Conservation (phyloP, 2,888 invertebrate genomes). For the Azorinus chamasolen region DNA sequence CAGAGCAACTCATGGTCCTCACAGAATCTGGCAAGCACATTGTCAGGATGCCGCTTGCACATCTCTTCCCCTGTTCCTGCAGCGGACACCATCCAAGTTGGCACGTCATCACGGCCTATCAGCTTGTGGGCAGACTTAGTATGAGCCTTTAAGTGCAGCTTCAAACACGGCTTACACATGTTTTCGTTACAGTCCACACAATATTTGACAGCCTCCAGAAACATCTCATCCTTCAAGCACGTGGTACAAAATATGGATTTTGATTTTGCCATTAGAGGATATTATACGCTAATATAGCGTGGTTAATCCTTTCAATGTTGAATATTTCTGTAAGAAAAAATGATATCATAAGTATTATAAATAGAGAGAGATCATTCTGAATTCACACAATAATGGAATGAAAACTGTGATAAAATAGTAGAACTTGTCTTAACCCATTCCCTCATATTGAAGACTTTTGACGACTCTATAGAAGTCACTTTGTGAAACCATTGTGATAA, state of each 20-base stretch:
- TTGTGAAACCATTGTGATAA: too few relatives aligned
- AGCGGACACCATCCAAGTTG: slow-evolving; percentile 15
- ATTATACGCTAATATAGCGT: too few relatives aligned
- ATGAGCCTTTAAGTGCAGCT: slow-evolving; percentile 24
- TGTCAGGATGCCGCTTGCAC: slow-evolving; percentile 27
- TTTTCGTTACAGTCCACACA: slow-evolving; percentile 45
- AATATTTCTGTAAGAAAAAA: too few relatives aligned
- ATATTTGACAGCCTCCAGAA: slow-evolving; percentile 29
- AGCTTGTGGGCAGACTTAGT: slow-evolving; percentile 8
- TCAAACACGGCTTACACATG: slow-evolving; percentile 34
- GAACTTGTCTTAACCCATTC: too few relatives aligned
- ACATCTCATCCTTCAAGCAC: slow-evolving; percentile 30
- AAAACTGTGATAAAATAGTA: too few relatives aligned
- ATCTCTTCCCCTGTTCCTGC: not conserved
- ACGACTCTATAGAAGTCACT: too few relatives aligned
- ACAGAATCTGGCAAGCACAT: slow-evolving; percentile 24
- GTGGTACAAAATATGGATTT: slow-evolving; percentile 24
- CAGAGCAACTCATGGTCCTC: slow-evolving; percentile 31
- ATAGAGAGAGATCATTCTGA: too few relatives aligned
- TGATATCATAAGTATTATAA: too few relatives aligned
- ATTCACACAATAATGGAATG: too few relatives aligned
- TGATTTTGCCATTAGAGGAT: too few relatives aligned
- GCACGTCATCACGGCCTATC: slow-evolving; percentile 33
- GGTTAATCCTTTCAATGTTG: too few relatives aligned
- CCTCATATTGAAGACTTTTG: too few relatives aligned